Evolutionary conservation across 2,113 vertebrate species (phyloP).

Genomic region (Cyanoramphus novaezelandiae): DNA sequence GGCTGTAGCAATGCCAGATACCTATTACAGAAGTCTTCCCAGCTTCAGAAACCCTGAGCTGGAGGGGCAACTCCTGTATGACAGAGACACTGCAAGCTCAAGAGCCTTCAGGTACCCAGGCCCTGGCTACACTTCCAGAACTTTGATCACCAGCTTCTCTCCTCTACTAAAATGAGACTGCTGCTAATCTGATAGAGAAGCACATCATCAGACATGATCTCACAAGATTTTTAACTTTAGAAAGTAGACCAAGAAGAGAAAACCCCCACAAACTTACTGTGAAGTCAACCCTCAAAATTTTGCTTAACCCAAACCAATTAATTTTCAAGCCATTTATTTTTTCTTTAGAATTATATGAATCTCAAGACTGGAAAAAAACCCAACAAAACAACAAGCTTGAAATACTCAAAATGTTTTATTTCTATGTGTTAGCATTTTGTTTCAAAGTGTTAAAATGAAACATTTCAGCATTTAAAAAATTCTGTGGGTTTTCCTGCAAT

Average conservation of each 20-base stretch:
- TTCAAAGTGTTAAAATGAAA: background rate
- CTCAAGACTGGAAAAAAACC: background rate
- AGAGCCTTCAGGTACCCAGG: background rate
- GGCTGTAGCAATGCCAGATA: background rate
- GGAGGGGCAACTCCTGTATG: background rate
- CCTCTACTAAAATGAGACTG: background rate
- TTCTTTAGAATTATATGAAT: background rate
- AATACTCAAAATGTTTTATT: background rate
- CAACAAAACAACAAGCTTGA: background rate
- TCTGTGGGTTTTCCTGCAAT: rapidly evolving
- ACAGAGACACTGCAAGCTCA: background rate
- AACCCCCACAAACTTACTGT: background rate
- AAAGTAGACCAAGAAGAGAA: background rate
- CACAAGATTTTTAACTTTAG: background rate
- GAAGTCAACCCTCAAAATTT: background rate
- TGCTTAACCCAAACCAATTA: background rate
- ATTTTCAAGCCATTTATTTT: background rate
- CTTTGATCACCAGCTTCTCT: background rate
- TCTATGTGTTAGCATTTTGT: background rate
- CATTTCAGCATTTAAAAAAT: background rate
- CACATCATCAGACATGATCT: background rate
- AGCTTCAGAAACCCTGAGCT: background rate
- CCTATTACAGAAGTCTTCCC: background rate
- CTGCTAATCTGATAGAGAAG: background rate
- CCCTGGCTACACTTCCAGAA: background rate